Evolutionary conservation across 2,113 vertebrate genomes (phyloP).

Genomic region (Dipodomys stephensi): DNA sequence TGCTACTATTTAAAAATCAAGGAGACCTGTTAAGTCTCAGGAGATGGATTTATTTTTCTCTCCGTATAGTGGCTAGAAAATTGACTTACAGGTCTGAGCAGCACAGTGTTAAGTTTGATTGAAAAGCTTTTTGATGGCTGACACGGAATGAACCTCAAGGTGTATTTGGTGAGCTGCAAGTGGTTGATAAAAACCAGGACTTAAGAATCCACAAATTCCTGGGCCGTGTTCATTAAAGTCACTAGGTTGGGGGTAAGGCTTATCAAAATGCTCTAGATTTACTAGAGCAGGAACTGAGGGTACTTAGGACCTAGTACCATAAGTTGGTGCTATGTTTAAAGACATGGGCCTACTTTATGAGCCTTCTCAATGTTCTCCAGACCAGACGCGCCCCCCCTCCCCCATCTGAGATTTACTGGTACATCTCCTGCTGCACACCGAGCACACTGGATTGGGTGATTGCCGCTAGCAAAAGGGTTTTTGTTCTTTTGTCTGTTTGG

Average conservation of each 20-base stretch:
- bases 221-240: neutral
- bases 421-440: neutral
- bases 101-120: slow-evolving; percentile 35
- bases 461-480: neutral
- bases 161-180: neutral
- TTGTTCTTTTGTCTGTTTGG: too few species aligned
- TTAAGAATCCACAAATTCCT: neutral
- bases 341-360: neutral
- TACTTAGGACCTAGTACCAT: neutral
- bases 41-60: slow-evolving; percentile 67
- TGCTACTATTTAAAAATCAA: slow-evolving; percentile 70
- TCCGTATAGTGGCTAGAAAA: slow-evolving; percentile 62
- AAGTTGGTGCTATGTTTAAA: neutral
- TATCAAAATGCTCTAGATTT: neutral
- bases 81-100: slow-evolving; percentile 48
- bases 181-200: slow-evolving; percentile 31
- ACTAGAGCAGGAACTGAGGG: neutral
- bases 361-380: neutral
- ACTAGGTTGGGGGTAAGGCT: neutral
- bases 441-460: neutral
- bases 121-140: slow-evolving; percentile 50
- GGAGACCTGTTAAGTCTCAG: slow-evolving; percentile 57
- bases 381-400: neutral
- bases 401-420: neutral
- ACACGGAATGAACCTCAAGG: neutral